A percentile compares a stretch with the other conserved stretches of the same genome.
Evolutionary conservation across 2,888 invertebrate species (phyloP).

Genomic region (Choreutis nemorana): DNA sequence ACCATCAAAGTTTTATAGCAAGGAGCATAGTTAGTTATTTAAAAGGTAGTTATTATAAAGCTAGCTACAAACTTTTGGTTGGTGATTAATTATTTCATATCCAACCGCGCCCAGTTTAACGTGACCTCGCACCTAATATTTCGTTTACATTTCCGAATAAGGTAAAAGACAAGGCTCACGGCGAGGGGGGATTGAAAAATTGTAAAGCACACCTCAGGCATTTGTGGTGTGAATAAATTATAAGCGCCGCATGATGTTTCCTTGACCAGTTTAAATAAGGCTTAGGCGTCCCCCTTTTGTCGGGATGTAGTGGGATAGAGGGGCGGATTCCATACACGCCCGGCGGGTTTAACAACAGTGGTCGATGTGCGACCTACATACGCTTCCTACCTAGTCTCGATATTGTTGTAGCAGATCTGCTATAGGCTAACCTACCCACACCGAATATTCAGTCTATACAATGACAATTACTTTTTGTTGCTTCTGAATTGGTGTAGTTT

Average conservation of each 20-base stretch:
- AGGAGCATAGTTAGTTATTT: too few relatives aligned
- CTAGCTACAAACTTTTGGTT: too few relatives aligned
- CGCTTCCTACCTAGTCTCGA: slow-evolving; percentile 40
- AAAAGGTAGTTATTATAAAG: too few relatives aligned
- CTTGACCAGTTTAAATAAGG: slow-evolving; percentile 23
- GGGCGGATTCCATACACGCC: slow-evolving; percentile 25
- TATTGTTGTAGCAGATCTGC: slow-evolving; percentile 49
- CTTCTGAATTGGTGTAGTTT: too few relatives aligned
- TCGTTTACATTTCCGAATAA: slow-evolving; percentile 20
- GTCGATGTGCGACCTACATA: slow-evolving; percentile 43
- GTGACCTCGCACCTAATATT: slow-evolving; percentile 19
- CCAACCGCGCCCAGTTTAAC: slow-evolving; percentile 13
- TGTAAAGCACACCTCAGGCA: slow-evolving; percentile 42
- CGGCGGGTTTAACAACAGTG: slow-evolving; percentile 29
- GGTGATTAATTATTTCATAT: too few relatives aligned
- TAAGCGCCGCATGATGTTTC: slow-evolving; percentile 40
- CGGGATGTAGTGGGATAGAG: slow-evolving; percentile 4
- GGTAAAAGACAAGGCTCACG: slow-evolving; percentile 11
- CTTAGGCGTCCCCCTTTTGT: slow-evolving; percentile 20
- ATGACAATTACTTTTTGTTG: too few relatives aligned
- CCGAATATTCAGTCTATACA: too few relatives aligned
- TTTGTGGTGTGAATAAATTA: slow-evolving; percentile 57
- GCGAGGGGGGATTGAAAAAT: slow-evolving; percentile 39
- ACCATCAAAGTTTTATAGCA: too few relatives aligned
- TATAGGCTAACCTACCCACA: slow-evolving; percentile 31